Evolutionary conservation across 2,888 invertebrate species (phyloP), one percentile per base, ranked within the genome.

Genomic region (Macroteleia sp.): DNA sequence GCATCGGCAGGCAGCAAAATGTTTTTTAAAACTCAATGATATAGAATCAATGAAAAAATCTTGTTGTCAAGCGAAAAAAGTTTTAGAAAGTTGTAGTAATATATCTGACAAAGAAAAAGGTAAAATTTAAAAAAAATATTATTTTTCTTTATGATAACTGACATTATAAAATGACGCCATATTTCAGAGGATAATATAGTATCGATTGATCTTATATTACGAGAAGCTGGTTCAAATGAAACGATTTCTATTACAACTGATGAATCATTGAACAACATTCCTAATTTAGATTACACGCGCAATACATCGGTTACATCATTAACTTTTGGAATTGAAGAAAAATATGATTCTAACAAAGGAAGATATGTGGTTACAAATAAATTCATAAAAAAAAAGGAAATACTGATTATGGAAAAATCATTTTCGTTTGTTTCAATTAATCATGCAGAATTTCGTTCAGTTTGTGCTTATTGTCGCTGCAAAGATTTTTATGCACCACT

Each of bases 391-490:
- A 92, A 93, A 46, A 96, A 96, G 0, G 95, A 96, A 82, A 92
- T 96, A 0, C 90, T 98, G 34, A 96, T 97, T 88, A 93, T 94
- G 0, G 98, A 98, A 90, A 94, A 94, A 82, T 96, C 98, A 0
- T 96, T 95, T 89, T 94, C 96, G 0, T 96, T 96, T 90, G 96
- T 97, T 1, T 93, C 94, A 77, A 88, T 95, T 8, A 93, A 94
- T 70, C 88, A 92, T 83, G 91, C 92, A 76, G 87, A 91, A 22
- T 91, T 92, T 81, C 90, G 93, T 87, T 83, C 86, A 12, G 90
- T 93, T 39, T 98, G 98, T 88, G 95, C 96, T 83, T 93, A 95
- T 83, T 98, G 98, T 91, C 95, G 95, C 86, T 90, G 1, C 92
- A 94, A 16, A 79, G 78, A 20, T 81, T 82, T n/a, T n/a, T n/a